Evolutionary conservation across 2,888 invertebrate genomes (phyloP), one percentile per base, ranked within the genome.

Genomic region (Apantesis nais): DNA sequence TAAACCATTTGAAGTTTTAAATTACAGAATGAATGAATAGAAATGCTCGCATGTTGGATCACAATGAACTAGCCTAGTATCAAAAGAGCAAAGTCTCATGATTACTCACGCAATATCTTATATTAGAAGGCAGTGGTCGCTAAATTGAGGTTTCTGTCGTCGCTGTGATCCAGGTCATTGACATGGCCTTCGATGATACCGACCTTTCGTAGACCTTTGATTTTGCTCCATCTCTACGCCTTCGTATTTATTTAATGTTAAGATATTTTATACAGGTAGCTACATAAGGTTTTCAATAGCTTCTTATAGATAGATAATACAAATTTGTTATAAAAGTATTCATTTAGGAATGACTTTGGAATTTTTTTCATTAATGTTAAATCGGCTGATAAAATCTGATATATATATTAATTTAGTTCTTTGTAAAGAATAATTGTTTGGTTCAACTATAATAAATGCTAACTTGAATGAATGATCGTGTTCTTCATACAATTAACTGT

Each of bases 101-200:
- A 86, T 83, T 84, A 85, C 83, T 79, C 12, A 80, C 76, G 78
- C 79, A 76, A 64, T 83, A 85, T 81, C 83, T 82, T 86, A 87
- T 86, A 88, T 86, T 84, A 84, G 79, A 79, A 78, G 79, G 76
- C 74, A 78, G 79, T 81, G 84, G 82, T 83, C 78, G 79, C 79
- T 81, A 82, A 86, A 86, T 85, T 79, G 84, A 83, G 84, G 84
- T 84, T 82, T 77, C 82, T 75, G 74, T 71, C 66, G 71, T 76
- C 78, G 71, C 74, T 68, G 68, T 65, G 71, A 52, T 66, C 55
- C 78, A 81, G 88, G 86, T 88, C 87, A 75, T 81, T 83, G 88
- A 86, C 87, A n/a, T 69, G 66, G 39, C 72, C 62, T 69, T 72
- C 60, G 60, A 37, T 31, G 31, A 81, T 77, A 70, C 67, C 71